Conservation (phyloP, 2,888 invertebrate genomes). For the Microplitis manilae region DNA sequence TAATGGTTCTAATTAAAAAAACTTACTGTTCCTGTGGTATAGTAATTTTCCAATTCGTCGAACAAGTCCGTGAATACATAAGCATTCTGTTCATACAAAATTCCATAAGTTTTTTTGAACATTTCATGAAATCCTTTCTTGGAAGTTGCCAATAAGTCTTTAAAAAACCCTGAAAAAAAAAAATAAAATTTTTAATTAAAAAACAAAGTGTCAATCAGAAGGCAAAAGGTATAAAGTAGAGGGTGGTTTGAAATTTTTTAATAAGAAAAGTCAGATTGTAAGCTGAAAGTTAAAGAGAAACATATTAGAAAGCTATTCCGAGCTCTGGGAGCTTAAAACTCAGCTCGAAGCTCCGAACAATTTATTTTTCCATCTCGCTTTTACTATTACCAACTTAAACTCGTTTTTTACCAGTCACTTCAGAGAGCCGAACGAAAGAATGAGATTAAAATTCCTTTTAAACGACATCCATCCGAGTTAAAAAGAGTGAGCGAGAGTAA, state of each 20-base stretch:
- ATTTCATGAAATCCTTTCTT: conserved; percentile 92
- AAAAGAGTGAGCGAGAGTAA: conserved; percentile 42
- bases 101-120: conserved; percentile 96
- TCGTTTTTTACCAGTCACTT: conserved; percentile 33
- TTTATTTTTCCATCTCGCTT: conserved; percentile 16
- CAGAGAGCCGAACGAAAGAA: conserved; percentile 48
- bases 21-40: conserved; percentile 79
- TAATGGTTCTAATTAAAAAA: not conserved
- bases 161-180: conserved; percentile 86
- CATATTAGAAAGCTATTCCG: not conserved
- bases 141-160: conserved; percentile 85
- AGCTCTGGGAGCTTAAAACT: not conserved
- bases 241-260: not conserved
- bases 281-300: conserved; percentile 7
- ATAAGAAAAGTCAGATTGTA: not conserved
- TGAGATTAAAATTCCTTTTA: conserved; percentile 65
- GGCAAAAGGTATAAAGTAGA: not conserved
- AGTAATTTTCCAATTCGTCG: conserved; percentile 90
- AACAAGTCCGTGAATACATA: conserved; percentile 94
- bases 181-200: conserved; percentile 29
- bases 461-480: conserved; percentile 46
- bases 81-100: conserved; percentile 94
- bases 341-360: not conserved
- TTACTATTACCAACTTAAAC: conserved; percentile 3
- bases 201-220: not conserved